phyloP scores from a whole-genome alignment of 2,888 invertebrate genomes.

The Piscicola geometra region DNA sequence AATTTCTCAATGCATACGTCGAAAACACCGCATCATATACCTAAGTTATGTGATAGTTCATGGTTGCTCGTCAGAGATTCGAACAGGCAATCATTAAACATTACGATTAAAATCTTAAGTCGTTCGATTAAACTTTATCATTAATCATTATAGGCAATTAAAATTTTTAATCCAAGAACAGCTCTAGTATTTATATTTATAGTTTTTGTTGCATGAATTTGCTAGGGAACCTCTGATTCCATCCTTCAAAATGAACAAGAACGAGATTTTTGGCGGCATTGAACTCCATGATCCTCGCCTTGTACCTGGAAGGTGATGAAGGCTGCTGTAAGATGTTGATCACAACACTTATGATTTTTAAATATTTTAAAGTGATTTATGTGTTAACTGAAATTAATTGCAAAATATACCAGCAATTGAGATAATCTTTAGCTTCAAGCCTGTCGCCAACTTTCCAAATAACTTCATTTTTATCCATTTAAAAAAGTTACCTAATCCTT shows the following conservation, averaged over 20 bases:
- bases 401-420: conserved; percentile 3
- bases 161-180: too few relatives aligned
- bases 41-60: too few relatives aligned
- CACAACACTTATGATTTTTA: background rate
- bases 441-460: conserved; percentile 13
- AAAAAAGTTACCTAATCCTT: too few relatives aligned
- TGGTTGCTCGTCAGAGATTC: too few relatives aligned
- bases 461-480: background rate
- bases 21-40: too few relatives aligned
- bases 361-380: background rate
- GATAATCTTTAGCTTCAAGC: conserved; percentile 14
- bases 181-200: too few relatives aligned
- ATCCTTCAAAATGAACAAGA: conserved; percentile 17
- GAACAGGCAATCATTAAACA: too few relatives aligned
- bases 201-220: too few relatives aligned
- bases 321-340: background rate
- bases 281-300: background rate
- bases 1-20: too few relatives aligned
- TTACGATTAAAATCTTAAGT: too few relatives aligned
- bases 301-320: conserved; percentile 15
- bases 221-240: background rate
- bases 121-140: too few relatives aligned
- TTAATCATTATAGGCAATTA: too few relatives aligned
- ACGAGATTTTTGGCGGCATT: background rate
- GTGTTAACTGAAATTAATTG: background rate